phyloP scores from a whole-genome alignment of 53 echinoderm and acorn worm genomes.

The Astropecten irregularis region DNA sequence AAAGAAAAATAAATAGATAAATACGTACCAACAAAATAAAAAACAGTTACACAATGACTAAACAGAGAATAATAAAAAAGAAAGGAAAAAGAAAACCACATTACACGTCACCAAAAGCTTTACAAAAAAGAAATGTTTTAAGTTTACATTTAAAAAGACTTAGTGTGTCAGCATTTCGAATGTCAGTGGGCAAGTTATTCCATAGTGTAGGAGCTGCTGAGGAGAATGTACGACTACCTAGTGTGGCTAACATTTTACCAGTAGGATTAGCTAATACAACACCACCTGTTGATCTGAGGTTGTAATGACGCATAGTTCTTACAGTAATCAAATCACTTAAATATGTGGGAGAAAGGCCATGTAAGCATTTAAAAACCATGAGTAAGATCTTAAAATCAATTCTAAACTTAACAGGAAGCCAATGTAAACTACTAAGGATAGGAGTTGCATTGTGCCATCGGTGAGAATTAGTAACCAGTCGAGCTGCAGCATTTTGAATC shows the following conservation, averaged over 20 bases:
- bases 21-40: no score
- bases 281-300: background rate
- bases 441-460: conserved; percentile 4
- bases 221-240: background rate
- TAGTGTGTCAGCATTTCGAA: no score
- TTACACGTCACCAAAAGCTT: no score
- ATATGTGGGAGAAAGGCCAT: background rate
- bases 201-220: no score
- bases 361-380: background rate
- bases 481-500: conserved; percentile 19
- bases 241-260: background rate
- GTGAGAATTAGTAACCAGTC: conserved; percentile 4
- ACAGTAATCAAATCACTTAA: background rate
- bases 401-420: conserved; percentile 12
- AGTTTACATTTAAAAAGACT: no score
- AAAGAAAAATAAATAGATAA: no score
- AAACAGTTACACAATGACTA: no score
- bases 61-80: no score
- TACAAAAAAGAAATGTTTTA: no score
- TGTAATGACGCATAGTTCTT: background rate
- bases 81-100: no score
- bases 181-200: no score
- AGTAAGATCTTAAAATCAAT: background rate
- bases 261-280: background rate
- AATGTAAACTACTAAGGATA: background rate